Conservation (phyloP, 2,888 invertebrate genomes). For the Chrysotoxum bicinctum region DNA sequence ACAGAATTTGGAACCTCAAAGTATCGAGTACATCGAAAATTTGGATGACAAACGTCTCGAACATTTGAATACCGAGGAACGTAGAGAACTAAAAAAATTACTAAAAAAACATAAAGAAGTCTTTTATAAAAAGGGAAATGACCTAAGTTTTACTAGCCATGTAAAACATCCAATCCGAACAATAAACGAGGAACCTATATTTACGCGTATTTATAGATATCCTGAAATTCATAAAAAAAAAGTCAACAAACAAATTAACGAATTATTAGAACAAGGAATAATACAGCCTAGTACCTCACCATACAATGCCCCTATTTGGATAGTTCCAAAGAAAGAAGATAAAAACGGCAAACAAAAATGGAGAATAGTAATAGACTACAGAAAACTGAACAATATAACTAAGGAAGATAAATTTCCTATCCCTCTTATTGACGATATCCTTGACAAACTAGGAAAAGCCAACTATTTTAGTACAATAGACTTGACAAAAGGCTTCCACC, state of each 20-base stretch:
- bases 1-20: no score
- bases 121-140: conserved; percentile 19
- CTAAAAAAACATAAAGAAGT: conserved; percentile 2
- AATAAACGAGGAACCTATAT: no score
- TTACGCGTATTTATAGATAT: no score
- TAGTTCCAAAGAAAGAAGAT: not conserved
- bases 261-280: conserved; percentile 44
- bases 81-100: not conserved
- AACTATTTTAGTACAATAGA: conserved; percentile 32
- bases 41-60: not conserved
- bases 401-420: not conserved
- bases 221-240: no score
- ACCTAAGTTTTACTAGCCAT: no score
- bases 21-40: no score
- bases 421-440: not conserved
- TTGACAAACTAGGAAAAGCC: not conserved
- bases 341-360: conserved; percentile 7
- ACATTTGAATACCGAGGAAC: not conserved
- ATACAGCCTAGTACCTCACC: conserved; percentile 4
- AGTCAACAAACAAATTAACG: no score
- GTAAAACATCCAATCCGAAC: no score
- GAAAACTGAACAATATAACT: conserved; percentile 49
- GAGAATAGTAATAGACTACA: conserved; percentile 23
- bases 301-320: conserved; percentile 32
- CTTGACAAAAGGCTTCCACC: conserved; percentile 10